Conservation (phyloP, 2,113 vertebrate species). For the Apteryx owenii region DNA sequence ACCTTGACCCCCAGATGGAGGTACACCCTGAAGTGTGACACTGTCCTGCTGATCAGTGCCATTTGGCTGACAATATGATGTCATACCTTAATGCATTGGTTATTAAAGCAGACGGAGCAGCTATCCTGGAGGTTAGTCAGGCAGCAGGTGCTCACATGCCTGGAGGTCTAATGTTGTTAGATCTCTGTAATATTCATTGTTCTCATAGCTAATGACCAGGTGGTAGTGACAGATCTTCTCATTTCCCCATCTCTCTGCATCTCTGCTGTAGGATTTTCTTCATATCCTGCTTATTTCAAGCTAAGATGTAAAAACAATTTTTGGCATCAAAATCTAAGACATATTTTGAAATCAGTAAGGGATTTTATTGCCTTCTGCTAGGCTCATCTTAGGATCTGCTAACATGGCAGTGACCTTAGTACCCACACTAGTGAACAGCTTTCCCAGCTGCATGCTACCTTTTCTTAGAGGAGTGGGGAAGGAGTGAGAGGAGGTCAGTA, state of each 20-base stretch:
- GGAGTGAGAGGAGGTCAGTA: neutral
- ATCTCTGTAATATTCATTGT: neutral
- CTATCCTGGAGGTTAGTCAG: conserved; percentile 1
- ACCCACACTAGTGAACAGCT: neutral
- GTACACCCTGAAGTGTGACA: neutral
- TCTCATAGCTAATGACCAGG: conserved; percentile 35
- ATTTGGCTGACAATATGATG: conserved; percentile 45
- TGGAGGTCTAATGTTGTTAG: conserved; percentile 4
- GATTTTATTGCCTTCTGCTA: conserved; percentile 8
- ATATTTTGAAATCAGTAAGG: conserved; percentile 14
- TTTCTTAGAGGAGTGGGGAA: neutral
- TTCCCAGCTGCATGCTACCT: neutral
- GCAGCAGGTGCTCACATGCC: conserved; percentile 42
- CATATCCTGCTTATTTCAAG: conserved; percentile 3
- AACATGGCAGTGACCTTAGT: conserved; percentile 32
- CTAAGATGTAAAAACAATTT: neutral
- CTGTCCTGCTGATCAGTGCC: neutral
- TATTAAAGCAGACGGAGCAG: neutral
- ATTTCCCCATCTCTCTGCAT: neutral
- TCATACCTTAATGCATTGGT: neutral
- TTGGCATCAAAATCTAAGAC: neutral
- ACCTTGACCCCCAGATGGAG: neutral
- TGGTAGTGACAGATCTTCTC: conserved; percentile 42
- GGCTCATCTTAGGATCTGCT: neutral
- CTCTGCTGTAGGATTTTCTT: conserved; percentile 24